phyloP scores from a whole-genome alignment of 2,797 vertebrate genomes.

The Myripristis jacobus region DNA sequence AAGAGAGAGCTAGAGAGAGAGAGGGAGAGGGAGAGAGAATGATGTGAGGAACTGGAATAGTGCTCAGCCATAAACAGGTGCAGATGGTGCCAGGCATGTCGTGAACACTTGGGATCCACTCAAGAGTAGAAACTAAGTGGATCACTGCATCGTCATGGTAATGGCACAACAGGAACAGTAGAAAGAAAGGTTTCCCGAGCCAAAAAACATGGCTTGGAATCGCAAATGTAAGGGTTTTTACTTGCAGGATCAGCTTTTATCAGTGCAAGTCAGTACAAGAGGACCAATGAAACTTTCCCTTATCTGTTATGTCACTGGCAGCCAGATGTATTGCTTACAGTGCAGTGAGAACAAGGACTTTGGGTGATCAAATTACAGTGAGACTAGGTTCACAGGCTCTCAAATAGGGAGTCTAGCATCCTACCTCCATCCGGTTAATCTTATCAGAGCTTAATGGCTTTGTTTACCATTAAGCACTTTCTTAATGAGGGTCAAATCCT shows the following conservation, averaged over 20 bases:
- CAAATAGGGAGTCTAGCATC: slow-evolving; percentile 11
- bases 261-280: slow-evolving; percentile 20
- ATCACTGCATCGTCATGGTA: slow-evolving; percentile 18
- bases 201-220: no score
- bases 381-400: slow-evolving; percentile 21
- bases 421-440: slow-evolving; percentile 23
- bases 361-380: background rate
- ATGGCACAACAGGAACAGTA: slow-evolving; percentile 30
- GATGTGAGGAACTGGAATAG: background rate
- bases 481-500: slow-evolving; percentile 31
- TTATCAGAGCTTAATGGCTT: slow-evolving; percentile 41
- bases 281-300: background rate
- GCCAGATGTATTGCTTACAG: slow-evolving; percentile 9
- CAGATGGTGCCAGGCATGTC: background rate
- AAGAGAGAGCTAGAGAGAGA: background rate
- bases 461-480: slow-evolving; percentile 9
- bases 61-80: background rate
- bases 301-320: slow-evolving; percentile 23
- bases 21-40: background rate
- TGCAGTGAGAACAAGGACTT: background rate
- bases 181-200: no score
- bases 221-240: no score
- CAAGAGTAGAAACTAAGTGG: background rate
- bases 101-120: slow-evolving; percentile 4
- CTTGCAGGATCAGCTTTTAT: no score